These are phyloP conservation scores for Fissipunctia ypsillon DNA, from an alignment of 2,888 invertebrate genomes.

Conservation along the genomic window DNA sequence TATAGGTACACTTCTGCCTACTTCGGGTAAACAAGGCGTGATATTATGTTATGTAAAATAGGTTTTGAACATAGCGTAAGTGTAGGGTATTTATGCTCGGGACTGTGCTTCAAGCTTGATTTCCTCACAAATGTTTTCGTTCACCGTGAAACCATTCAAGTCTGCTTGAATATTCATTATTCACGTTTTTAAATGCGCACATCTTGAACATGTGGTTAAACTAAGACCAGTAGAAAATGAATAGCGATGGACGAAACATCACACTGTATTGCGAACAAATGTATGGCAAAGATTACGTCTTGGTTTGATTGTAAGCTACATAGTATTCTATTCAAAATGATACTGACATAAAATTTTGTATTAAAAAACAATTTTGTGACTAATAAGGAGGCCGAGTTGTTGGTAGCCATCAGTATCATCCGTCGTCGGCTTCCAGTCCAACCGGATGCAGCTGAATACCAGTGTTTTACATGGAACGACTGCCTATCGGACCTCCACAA, in stretches of 20 bases:
- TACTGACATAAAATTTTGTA: background rate
- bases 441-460: no score
- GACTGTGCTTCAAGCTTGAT: background rate
- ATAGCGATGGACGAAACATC: background rate
- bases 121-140: background rate
- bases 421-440: no score
- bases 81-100: no score
- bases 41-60: no score
- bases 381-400: no score
- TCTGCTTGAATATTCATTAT: no score
- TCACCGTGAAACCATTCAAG: background rate
- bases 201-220: constrained; percentile 8
- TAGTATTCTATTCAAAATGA: background rate
- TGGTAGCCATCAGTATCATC: no score
- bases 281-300: background rate
- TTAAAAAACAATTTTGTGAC: background rate
- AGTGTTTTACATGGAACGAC: no score
- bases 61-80: no score
- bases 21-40: no score
- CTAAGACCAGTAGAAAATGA: background rate
- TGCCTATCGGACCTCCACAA: no score
- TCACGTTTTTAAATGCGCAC: background rate
- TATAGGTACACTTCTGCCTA: no score
- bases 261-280: constrained; percentile 29
- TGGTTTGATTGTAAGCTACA: constrained; percentile 6